Percentiles rank a stretch among this genome's conserved stretches.
These are phyloP conservation scores for Xyrauchen texanus DNA, from an alignment of 2,113 vertebrate species.

Conservation along the genomic window DNA sequence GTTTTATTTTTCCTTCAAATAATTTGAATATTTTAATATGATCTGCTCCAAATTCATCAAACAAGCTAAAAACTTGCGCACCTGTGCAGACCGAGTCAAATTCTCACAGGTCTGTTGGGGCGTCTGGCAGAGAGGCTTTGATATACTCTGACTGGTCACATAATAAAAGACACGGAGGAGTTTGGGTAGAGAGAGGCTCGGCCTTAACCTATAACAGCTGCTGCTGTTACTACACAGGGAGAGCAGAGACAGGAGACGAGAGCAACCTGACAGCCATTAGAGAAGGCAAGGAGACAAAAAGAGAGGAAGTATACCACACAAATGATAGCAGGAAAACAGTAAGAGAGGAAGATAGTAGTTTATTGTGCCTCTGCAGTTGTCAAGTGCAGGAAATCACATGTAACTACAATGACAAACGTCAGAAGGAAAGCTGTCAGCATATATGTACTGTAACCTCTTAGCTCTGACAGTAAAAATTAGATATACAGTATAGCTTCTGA, in stretches of 20 bases:
- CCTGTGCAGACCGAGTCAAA: background rate
- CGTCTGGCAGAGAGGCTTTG: background rate
- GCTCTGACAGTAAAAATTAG: background rate
- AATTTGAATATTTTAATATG: too few relatives aligned
- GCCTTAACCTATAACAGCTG: background rate
- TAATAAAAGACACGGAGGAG: slow-evolving; percentile 18
- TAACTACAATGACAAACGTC: background rate
- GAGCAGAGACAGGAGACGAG: background rate
- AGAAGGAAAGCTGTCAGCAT: background rate
- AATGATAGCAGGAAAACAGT: background rate
- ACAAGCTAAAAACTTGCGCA: background rate
- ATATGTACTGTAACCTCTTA: background rate
- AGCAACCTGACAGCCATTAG: slow-evolving; percentile 11
- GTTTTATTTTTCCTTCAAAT: too few relatives aligned
- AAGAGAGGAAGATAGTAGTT: background rate
- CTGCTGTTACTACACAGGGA: background rate
- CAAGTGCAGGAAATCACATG: background rate
- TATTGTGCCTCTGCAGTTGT: background rate
- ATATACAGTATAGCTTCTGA: background rate
- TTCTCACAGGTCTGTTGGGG: background rate
- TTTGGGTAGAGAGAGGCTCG: background rate
- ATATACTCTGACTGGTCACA: slow-evolving; percentile 30
- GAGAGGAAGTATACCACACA: background rate
- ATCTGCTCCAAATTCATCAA: background rate
- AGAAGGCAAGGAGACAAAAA: background rate